Evolutionary conservation across 2,113 vertebrate species (phyloP).

Genomic region (Otocyon megalotis): DNA sequence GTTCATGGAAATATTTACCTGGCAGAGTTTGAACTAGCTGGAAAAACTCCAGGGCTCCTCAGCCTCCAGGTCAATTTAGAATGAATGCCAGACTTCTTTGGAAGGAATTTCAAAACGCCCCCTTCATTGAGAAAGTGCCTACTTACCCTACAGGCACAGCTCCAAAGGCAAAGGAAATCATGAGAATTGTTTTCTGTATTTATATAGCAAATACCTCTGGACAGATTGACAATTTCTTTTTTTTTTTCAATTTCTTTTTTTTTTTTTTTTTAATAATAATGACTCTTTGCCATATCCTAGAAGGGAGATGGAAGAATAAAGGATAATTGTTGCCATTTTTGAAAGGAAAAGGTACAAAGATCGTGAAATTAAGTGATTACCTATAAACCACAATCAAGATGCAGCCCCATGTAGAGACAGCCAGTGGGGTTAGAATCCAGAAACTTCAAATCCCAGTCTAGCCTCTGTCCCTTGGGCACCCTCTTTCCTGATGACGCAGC

Average conservation of each 20-base stretch:
- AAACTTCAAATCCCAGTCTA: not conserved
- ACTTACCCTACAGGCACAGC: not conserved
- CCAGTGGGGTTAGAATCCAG: not conserved
- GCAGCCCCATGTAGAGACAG: not conserved
- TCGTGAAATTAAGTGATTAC: not conserved
- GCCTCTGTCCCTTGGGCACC: not conserved
- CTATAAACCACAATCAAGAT: not conserved
- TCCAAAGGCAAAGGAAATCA: not conserved
- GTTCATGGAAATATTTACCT: constrained; percentile 34
- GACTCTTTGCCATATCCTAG: constrained; percentile 14
- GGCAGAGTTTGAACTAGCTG: not conserved
- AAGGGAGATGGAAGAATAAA: not conserved
- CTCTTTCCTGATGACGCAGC: constrained; percentile 15
- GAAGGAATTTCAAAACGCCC: constrained; percentile 4
- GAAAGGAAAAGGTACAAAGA: not conserved
- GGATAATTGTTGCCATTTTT: not conserved
- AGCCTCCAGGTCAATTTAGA: not conserved
- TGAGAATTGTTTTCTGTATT: not conserved
- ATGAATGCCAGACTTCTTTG: not conserved
- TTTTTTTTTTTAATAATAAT: constrained; percentile 42
- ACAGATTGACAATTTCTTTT: constrained; percentile 5
- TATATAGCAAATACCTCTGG: not conserved
- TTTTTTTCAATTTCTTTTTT: not conserved
- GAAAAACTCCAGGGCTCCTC: not conserved
- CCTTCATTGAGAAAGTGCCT: not conserved